Evolutionary conservation across 2,113 vertebrate genomes (phyloP).

Genomic region (Pedionomus torquatus): DNA sequence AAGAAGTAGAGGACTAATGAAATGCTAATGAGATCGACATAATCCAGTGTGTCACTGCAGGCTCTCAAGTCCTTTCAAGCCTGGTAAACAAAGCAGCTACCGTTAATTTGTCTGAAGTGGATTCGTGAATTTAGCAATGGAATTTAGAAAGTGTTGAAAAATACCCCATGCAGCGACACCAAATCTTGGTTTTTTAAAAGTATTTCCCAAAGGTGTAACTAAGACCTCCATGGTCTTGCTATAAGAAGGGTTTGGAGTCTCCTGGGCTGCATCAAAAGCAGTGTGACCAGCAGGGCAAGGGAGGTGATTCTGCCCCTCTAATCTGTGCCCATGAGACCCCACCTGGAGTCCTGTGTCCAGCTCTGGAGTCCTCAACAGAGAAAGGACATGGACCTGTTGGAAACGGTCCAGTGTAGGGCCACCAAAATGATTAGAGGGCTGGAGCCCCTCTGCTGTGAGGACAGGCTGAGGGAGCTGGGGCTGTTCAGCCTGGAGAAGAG

Average conservation of each 20-base stretch:
- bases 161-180: neutral
- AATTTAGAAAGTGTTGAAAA: neutral
- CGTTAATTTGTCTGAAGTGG: constrained; percentile 5
- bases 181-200: neutral
- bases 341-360: too few relatives aligned
- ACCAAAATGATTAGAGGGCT: too few relatives aligned
- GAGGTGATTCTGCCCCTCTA: too few relatives aligned
- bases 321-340: too few relatives aligned
- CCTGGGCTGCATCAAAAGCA: too few relatives aligned
- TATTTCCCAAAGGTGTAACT: neutral
- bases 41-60: constrained; percentile 31
- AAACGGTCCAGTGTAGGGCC: too few relatives aligned
- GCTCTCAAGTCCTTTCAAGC: constrained; percentile 15
- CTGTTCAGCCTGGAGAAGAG: too few relatives aligned
- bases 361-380: too few relatives aligned
- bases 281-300: too few relatives aligned
- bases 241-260: neutral
- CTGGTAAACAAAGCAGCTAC: constrained; percentile 35
- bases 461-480: too few relatives aligned
- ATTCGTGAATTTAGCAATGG: neutral
- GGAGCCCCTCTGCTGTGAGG: too few relatives aligned
- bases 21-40: neutral
- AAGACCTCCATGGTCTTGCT: neutral
- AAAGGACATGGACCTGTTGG: too few relatives aligned
- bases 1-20: constrained; percentile 42